Conservation (phyloP, 2,113 vertebrate species). For the Zonotrichia leucophrys region DNA sequence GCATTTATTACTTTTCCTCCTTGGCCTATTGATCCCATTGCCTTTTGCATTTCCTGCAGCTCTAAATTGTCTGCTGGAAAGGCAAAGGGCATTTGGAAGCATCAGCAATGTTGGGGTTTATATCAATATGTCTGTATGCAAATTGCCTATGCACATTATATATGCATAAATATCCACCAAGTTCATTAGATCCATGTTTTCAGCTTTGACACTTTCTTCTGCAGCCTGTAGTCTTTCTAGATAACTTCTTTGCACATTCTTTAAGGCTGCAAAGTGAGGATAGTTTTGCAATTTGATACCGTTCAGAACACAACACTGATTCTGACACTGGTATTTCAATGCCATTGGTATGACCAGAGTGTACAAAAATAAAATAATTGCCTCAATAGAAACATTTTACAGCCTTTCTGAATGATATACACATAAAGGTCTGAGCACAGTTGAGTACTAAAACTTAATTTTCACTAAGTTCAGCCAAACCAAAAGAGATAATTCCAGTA, state of each 20-base stretch:
- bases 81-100: not conserved
- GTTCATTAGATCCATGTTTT: not conserved
- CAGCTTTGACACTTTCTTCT: not conserved
- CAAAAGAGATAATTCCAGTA: not conserved
- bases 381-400: not conserved
- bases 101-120: accelerated
- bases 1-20: not conserved
- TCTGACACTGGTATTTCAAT: not conserved
- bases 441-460: not conserved
- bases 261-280: not conserved
- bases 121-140: not conserved
- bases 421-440: not conserved
- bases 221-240: not conserved
- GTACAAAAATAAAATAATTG: not conserved
- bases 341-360: not conserved
- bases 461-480: not conserved
- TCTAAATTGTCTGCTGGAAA: not conserved
- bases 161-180: not conserved
- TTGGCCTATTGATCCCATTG: not conserved
- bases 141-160: not conserved
- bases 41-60: not conserved
- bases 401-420: not conserved
- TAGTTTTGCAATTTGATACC: not conserved
- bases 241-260: not conserved
- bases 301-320: not conserved